These are phyloP conservation scores for Coenonympha glycerion DNA, from an alignment of 2,888 invertebrate genomes.

Conservation along the genomic window DNA sequence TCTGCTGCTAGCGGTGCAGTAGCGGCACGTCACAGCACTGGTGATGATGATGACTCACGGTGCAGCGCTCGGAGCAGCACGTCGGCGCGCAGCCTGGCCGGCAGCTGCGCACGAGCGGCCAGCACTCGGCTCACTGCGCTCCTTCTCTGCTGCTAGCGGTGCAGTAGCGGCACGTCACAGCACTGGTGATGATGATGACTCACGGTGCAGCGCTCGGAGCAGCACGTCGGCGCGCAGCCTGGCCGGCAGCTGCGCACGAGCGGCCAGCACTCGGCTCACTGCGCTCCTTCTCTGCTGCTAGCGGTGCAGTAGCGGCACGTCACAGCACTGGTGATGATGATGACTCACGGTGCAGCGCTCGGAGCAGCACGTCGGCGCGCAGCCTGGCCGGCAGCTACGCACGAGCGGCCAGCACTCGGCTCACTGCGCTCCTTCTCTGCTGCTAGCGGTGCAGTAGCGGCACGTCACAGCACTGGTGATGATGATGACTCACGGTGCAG, in stretches of 20 bases:
- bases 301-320: no score
- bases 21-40: no score
- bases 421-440: conserved; percentile 27
- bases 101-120: conserved; percentile 9
- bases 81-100: conserved; percentile 27
- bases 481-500: conserved; percentile 34
- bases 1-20: no score
- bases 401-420: conserved; percentile 17
- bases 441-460: no score
- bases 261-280: conserved; percentile 24
- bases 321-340: no score
- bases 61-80: conserved; percentile 38
- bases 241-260: conserved; percentile 6
- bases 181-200: conserved; percentile 12
- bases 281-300: conserved; percentile 21
- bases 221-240: conserved; percentile 35
- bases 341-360: conserved; percentile 36
- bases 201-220: conserved; percentile 37
- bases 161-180: no score
- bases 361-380: conserved; percentile 34
- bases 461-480: no score
- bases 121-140: conserved; percentile 24
- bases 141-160: conserved; percentile 22
- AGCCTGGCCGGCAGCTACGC: conserved; percentile 19
- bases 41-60: conserved; percentile 31